Evolutionary conservation across 2,113 vertebrate genomes (phyloP).

Genomic region (Rousettus leschenaultii): DNA sequence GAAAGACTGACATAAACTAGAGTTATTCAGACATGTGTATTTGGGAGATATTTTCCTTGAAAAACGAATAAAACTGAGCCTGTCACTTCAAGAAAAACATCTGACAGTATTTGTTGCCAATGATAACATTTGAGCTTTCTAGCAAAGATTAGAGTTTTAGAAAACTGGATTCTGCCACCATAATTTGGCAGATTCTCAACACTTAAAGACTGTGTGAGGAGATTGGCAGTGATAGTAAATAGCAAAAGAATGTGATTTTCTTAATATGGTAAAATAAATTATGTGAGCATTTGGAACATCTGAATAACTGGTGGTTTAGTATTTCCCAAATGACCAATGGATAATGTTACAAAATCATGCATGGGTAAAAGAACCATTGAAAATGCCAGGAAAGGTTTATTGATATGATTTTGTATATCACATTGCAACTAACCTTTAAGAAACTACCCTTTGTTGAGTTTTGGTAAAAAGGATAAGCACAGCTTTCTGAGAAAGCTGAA

Average conservation of each 20-base stretch:
- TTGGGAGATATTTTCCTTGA: slow-evolving; percentile 32
- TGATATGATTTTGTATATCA: not conserved
- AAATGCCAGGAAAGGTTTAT: not conserved
- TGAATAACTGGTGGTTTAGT: not conserved
- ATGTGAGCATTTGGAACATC: not conserved
- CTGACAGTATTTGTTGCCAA: not conserved
- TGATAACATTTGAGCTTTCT: not conserved
- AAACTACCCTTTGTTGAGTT: not conserved
- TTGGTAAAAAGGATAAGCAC: not conserved
- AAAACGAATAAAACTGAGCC: slow-evolving; percentile 13
- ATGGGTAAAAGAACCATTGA: not conserved
- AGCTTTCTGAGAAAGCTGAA: not conserved
- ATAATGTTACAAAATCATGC: not conserved
- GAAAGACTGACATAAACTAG: not conserved
- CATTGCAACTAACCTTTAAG: not conserved
- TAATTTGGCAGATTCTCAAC: slow-evolving; percentile 13
- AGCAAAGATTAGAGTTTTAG: not conserved
- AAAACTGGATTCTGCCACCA: not conserved
- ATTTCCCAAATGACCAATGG: not conserved
- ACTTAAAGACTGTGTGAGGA: not conserved
- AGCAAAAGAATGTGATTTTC: not conserved
- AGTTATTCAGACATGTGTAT: not conserved
- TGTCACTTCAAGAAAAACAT: slow-evolving; percentile 39
- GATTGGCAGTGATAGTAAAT: not conserved
- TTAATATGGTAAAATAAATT: not conserved